Base-by-base conservation (phyloP, 1,140 invertebrate genomes). In the Agraylea sexmaculata region DNA sequence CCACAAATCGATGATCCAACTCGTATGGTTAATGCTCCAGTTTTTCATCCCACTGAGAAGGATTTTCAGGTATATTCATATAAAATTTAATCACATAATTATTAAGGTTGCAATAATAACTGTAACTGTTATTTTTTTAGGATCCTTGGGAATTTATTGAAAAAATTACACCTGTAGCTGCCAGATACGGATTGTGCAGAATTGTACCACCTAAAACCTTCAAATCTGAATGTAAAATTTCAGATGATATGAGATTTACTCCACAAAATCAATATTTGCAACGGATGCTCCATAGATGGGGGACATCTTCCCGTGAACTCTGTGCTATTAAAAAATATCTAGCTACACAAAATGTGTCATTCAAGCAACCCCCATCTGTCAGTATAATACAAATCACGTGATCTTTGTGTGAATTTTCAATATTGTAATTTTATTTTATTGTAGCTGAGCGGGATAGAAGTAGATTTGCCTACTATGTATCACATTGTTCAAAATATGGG, bases 221-320 rank as follows among this genome's bases (percentile, higher is more conserved):
- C 54, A 86, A 87, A 68, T 83, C 88, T 1, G 83, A 89, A 52
- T 92, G 88, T 54, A 81, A 83, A 54, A 77, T 93, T 1, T 75
- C 77, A 23, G 85, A 84, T 53, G 82, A 83, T 52, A 85, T 88
- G 75, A 65, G 82, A 36, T 95, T 94, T 53, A 87, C 81, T 0
- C 85, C 85, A 1, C 83, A 89, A 38, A 89, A 91, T 60, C 91
- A 95, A 53, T 92, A 92, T 51, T 77, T 93, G 15, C 82, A 91
- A 53, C 86, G 87, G 49, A 81, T 95, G 77, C 72, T 83, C 45
- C 74, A 83, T 48, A 73, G 90, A 3, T 94, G 88, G 87, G 89
- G 90, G 1, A 80, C 87, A 0, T 90, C 86, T 58, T 78, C 85
- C 1, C 78, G 83, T 45, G 84, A 92, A 60, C 71, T 89, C 56